Percentiles rank a stretch among this genome's conserved stretches.
Evolutionary conservation across 2,888 invertebrate genomes (phyloP).

Genomic region (Syrphus vitripennis): DNA sequence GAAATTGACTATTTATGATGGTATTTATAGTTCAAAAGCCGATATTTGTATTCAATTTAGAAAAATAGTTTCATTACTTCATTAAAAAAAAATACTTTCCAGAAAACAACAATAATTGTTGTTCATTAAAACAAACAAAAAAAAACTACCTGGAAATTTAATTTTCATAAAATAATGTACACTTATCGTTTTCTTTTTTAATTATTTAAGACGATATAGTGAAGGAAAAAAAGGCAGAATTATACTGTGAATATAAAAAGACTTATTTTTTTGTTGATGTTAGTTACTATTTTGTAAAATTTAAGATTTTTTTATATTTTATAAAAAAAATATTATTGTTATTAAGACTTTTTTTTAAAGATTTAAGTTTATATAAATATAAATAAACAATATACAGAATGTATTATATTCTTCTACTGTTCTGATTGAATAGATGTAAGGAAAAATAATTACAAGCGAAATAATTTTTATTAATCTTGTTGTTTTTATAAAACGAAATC

Average conservation of each 20-base stretch:
- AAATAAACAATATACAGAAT: background rate
- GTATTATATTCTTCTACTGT: constrained; percentile 39
- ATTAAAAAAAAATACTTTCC: background rate
- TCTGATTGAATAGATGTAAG: constrained; percentile 26
- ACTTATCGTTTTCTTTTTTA: background rate
- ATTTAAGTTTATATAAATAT: background rate
- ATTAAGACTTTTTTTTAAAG: background rate
- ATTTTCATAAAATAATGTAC: constrained; percentile 14
- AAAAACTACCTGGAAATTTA: constrained; percentile 28
- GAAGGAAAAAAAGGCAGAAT: constrained; percentile 73
- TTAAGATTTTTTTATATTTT: constrained; percentile 45
- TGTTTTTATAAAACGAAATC: constrained; percentile 69
- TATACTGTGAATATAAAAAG: constrained; percentile 79
- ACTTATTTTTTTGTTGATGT: constrained; percentile 75
- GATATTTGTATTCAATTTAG: background rate
- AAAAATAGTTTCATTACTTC: background rate
- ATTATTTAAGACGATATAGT: constrained; percentile 33
- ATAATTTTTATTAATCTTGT: constrained; percentile 57
- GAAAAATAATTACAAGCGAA: constrained; percentile 1
- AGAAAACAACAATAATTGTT: background rate
- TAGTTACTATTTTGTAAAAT: constrained; percentile 62
- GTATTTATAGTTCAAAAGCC: background rate
- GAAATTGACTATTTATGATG: background rate
- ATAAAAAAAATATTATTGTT: constrained; percentile 39
- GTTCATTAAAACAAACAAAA: background rate